Percentiles rank a stretch among this genome's conserved stretches.
These are phyloP conservation scores for Chlorops oryzae DNA, from an alignment of 1,140 invertebrate species.

Conservation along the genomic window DNA sequence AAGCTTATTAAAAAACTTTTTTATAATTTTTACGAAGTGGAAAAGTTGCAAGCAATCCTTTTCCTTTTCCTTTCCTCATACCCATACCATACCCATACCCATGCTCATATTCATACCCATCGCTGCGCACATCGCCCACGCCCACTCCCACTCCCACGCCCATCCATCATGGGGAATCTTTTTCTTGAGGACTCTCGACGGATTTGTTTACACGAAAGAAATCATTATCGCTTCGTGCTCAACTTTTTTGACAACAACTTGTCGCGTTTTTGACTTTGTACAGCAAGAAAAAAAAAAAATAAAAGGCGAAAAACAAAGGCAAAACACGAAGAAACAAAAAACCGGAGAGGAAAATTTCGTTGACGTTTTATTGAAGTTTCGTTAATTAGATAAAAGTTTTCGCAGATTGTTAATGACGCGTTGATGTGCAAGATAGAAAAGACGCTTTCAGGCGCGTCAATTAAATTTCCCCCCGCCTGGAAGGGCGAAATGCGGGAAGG, in stretches of 20 bases:
- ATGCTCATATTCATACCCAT: no score
- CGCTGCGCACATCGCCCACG: no score
- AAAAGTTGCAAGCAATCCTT: conserved; percentile 3
- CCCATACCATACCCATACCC: no score
- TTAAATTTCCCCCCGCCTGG: no score
- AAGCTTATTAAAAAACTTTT: conserved; percentile 47
- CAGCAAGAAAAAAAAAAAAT: conserved; percentile 10
- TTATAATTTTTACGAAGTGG: conserved; percentile 14
- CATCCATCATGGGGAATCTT: no score
- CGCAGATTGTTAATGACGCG: conserved; percentile 39
- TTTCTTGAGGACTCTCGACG: background rate
- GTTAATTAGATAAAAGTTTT: conserved; percentile 47
- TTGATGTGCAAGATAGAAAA: conserved; percentile 3
- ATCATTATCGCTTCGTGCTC: conserved; percentile 31
- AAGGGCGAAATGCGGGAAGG: no score
- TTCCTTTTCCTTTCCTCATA: no score
- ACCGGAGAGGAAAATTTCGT: conserved; percentile 23
- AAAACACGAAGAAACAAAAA: background rate
- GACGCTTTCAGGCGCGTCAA: no score
- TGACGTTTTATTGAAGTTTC: conserved; percentile 44
- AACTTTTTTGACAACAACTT: background rate
- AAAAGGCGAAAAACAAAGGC: conserved; percentile 34
- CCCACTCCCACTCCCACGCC: no score
- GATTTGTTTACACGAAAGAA: conserved; percentile 44
- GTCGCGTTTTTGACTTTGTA: conserved; percentile 14